Conservation (phyloP, 1,140 invertebrate genomes). For the Nomia melanderi region DNA sequence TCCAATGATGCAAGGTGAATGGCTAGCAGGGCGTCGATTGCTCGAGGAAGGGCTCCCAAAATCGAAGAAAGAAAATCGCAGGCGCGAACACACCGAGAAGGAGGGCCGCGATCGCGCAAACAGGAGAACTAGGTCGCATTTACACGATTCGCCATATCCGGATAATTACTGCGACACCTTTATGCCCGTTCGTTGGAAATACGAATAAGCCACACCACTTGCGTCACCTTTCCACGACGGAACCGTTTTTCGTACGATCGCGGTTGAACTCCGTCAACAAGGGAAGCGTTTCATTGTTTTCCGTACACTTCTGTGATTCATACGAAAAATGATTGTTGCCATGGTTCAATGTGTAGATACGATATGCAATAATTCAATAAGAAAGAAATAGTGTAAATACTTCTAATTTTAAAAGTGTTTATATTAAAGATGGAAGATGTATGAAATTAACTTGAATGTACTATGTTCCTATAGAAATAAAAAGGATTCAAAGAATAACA, state of each 20-base stretch:
- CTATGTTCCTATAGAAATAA: too few species aligned
- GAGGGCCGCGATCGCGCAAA: not conserved
- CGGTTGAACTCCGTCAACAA: too few species aligned
- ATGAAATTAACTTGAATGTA: too few species aligned
- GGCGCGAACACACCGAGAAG: not conserved
- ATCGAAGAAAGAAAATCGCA: not conserved
- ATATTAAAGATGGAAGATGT: too few species aligned
- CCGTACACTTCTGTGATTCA: not conserved
- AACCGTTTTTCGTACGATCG: not conserved
- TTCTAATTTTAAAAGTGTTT: too few species aligned
- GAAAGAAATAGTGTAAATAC: too few species aligned
- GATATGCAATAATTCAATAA: too few species aligned
- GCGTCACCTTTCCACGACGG: not conserved
- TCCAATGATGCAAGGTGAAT: too few species aligned
- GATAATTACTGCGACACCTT: not conserved
- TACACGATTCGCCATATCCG: constrained; percentile 1
- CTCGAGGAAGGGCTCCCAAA: too few species aligned
- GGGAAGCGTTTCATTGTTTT: not conserved
- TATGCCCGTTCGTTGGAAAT: not conserved
- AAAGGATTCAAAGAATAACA: too few species aligned
- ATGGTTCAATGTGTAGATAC: too few species aligned
- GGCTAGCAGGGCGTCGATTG: not conserved
- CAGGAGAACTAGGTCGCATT: not conserved
- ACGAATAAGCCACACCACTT: not conserved
- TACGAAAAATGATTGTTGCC: too few species aligned